These are phyloP conservation scores for Hydrocynus forskahlii DNA, from an alignment of 2,797 vertebrate species.

Conservation along the genomic window DNA sequence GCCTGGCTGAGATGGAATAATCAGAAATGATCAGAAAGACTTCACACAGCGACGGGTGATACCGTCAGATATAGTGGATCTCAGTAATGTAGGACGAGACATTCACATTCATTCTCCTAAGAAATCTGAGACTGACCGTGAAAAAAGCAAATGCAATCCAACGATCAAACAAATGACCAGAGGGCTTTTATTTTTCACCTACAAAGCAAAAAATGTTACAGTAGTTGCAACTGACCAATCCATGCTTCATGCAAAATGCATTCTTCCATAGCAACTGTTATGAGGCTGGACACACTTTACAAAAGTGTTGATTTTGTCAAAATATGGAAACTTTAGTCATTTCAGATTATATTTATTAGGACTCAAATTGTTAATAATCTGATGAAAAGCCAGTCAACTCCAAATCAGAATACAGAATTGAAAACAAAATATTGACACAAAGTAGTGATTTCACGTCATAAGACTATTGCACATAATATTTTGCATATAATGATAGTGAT, in stretches of 20 bases:
- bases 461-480: no score
- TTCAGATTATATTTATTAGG: no score
- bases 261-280: not conserved
- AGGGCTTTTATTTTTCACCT: no score
- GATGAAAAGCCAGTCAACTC: no score
- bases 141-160: not conserved
- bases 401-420: no score
- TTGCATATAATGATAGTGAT: no score
- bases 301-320: no score
- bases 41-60: not conserved
- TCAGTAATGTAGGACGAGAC: not conserved
- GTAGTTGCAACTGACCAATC: not conserved
- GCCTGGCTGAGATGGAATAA: conserved; percentile 1
- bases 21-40: not conserved
- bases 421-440: no score
- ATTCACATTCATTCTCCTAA: not conserved
- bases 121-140: not conserved
- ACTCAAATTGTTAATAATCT: no score
- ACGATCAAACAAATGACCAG: not conserved
- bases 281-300: not conserved
- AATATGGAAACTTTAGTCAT: no score
- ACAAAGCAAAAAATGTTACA: no score
- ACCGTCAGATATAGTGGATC: not conserved
- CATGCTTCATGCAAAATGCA: not conserved
- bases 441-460: no score